Conservation (phyloP, 2,888 invertebrate species). For the Apoderus coryli region DNA sequence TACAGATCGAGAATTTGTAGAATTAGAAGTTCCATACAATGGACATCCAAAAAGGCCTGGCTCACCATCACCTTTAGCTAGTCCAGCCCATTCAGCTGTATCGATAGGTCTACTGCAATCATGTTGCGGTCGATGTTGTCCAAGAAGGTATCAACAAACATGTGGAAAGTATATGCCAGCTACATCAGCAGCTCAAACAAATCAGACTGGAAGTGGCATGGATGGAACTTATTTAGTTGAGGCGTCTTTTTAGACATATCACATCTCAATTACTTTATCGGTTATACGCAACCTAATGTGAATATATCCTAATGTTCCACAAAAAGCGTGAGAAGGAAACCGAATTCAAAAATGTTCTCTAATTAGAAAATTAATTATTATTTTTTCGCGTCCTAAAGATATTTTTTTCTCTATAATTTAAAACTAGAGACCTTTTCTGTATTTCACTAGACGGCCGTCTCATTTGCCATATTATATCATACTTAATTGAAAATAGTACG, state of each 20-base stretch:
- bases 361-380: no score
- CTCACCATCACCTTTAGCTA: slow-evolving; percentile 74
- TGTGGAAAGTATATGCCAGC: slow-evolving; percentile 82
- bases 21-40: slow-evolving; percentile 88
- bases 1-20: slow-evolving; percentile 95
- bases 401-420: no score
- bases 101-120: slow-evolving; percentile 55
- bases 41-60: slow-evolving; percentile 86
- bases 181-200: slow-evolving; percentile 63
- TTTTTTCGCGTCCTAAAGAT: no score
- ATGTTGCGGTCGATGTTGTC: slow-evolving; percentile 71
- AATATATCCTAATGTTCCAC: no score
- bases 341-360: no score
- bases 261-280: no score
- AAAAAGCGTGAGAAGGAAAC: no score
- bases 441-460: no score
- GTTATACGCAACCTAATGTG: no score
- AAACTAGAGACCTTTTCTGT: no score
- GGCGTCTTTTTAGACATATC: slow-evolving; percentile 52
- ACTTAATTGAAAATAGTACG: no score
- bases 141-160: slow-evolving; percentile 78
- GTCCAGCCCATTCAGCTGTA: slow-evolving; percentile 68
- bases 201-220: slow-evolving; percentile 69
- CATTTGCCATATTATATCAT: no score
- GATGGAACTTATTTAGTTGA: slow-evolving; percentile 76